Percentiles rank a stretch among this genome's conserved stretches.
These are phyloP conservation scores for Odocoileus hemionus DNA, from an alignment of 2,113 vertebrate species.

Conservation along the genomic window DNA sequence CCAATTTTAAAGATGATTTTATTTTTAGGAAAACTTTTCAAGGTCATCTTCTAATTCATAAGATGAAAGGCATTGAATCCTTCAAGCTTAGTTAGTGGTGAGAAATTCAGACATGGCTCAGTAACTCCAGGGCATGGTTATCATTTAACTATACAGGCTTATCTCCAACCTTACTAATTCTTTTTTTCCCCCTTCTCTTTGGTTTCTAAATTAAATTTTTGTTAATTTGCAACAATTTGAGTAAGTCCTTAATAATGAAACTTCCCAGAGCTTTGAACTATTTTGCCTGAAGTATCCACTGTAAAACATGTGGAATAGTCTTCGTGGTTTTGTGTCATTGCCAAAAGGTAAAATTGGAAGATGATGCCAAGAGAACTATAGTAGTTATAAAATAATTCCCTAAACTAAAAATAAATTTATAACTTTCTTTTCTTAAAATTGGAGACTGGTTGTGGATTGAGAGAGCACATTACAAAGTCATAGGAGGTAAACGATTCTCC, in stretches of 20 bases:
- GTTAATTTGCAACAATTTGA: constrained; percentile 8
- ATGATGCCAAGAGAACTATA: background rate
- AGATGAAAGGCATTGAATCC: background rate
- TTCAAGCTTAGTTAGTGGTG: background rate
- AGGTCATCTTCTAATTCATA: background rate
- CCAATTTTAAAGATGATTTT: constrained; percentile 26
- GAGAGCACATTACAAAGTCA: constrained; percentile 36
- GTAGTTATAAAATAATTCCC: constrained; percentile 18
- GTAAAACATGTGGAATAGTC: constrained; percentile 26
- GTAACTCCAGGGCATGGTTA: background rate
- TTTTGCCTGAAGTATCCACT: background rate
- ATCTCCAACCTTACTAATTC: background rate
- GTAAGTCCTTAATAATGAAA: constrained; percentile 22
- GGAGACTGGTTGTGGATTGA: constrained; percentile 31
- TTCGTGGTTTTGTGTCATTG: constrained; percentile 40
- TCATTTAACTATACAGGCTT: background rate
- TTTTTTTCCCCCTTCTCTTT: background rate
- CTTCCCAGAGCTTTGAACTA: background rate
- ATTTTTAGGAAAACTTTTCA: constrained; percentile 33
- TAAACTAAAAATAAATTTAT: constrained; percentile 36
- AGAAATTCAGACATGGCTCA: background rate
- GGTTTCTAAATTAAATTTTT: constrained; percentile 32
- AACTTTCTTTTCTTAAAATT: constrained; percentile 34
- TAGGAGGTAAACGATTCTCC: constrained; percentile 25
- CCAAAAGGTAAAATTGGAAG: constrained; percentile 39